Evolutionary conservation across 2,888 invertebrate species (phyloP).

Genomic region (Lydus trimaculatus): DNA sequence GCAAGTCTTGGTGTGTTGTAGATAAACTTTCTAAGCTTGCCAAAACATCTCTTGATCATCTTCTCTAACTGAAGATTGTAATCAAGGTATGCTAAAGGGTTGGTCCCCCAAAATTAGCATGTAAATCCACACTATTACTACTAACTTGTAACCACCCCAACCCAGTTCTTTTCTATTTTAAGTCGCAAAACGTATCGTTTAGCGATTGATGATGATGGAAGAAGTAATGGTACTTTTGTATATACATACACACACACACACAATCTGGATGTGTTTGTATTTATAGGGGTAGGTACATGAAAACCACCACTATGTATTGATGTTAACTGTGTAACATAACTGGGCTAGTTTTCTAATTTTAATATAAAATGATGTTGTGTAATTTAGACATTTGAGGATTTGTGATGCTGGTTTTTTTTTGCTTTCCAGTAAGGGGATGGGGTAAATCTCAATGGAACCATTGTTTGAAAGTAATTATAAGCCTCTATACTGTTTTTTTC

Average conservation of each 20-base stretch:
- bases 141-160: not conserved
- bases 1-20: no score
- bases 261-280: not conserved
- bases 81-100: no score
- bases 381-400: conserved; percentile 54
- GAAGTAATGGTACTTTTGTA: not conserved
- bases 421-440: no score
- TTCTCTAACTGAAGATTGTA: no score
- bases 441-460: conserved; percentile 54
- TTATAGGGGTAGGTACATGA: not conserved
- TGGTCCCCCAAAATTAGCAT: no score
- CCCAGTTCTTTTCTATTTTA: not conserved
- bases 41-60: no score
- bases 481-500: no score
- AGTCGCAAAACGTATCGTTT: conserved; percentile 23
- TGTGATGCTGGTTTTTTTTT: no score
- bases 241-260: not conserved
- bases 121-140: no score
- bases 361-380: conserved; percentile 57
- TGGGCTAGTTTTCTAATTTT: conserved; percentile 54
- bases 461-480: conserved; percentile 22
- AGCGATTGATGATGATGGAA: conserved; percentile 14
- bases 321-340: conserved; percentile 18
- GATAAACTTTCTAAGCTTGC: no score
- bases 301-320: not conserved